These are phyloP conservation scores for Nylanderia fulva DNA, from an alignment of 1,140 invertebrate genomes.

Conservation along the genomic window DNA sequence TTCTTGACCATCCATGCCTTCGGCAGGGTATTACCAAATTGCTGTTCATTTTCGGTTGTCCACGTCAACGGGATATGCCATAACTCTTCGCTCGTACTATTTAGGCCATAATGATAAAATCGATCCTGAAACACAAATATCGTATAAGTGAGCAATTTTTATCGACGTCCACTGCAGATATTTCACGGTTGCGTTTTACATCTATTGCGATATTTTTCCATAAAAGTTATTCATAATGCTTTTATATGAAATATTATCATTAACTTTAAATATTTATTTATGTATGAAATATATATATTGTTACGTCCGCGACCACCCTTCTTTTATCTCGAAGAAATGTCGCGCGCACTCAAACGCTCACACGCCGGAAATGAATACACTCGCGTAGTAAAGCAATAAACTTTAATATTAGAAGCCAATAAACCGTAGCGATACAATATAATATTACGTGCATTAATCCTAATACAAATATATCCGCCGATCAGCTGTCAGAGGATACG, in stretches of 20 bases:
- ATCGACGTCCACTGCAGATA: constrained; percentile 1
- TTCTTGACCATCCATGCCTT: constrained; percentile 63
- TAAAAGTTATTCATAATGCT: neutral
- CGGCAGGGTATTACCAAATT: constrained; percentile 59
- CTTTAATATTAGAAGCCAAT: no score
- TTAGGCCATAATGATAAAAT: constrained; percentile 61
- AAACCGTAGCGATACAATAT: no score
- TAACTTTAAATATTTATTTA: neutral
- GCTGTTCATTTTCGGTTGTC: constrained; percentile 62
- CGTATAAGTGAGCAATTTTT: constrained; percentile 55
- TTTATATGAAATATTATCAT: no score
- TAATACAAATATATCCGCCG: no score
- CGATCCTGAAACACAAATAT: constrained; percentile 66
- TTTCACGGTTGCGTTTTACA: constrained; percentile 14
- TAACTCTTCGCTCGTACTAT: constrained; percentile 50
- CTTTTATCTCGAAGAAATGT: no score
- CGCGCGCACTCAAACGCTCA: no score
- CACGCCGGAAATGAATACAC: no score
- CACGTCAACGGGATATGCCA: constrained; percentile 71
- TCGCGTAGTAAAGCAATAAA: no score
- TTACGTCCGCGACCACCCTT: no score
- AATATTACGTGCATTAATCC: no score
- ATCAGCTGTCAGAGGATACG: no score
- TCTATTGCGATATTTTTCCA: neutral
- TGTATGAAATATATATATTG: neutral